Evolutionary conservation across 2,113 vertebrate species (phyloP), one percentile per base, ranked within the genome.

Genomic region (Triplophysa siluroides): DNA sequence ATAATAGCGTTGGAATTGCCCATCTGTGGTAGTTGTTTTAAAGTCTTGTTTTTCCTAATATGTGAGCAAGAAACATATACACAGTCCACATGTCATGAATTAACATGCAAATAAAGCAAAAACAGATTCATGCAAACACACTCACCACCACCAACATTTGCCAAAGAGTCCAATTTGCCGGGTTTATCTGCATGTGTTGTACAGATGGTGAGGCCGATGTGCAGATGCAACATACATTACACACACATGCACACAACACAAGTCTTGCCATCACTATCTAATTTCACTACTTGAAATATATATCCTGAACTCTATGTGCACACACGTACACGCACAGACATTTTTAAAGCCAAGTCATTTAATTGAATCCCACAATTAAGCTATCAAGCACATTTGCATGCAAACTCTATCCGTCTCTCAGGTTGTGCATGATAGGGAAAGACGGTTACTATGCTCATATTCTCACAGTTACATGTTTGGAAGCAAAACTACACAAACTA

Each of bases 121-220:
- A 80, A 65, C 45, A 65, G 10, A 65, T 41, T 54, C 60, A 24
- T 33, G 58, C 52, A 60, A 74, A 70, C 69, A 26, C 67, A 78
- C 13, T 61, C 24, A 52, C 58, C 58, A 62, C 58, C 70, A 73
- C 29, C 33, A 47, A 47, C 21, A 66, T 41, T 75, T 56, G 70
- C 52, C 81, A 69, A 6, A 45, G 19, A 61, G 58, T 45, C 38
- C 63, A 78, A 72, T 81, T 81, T 79, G 68, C 65, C 38, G 62
- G 76, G 71, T 81, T 73, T 63, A 50, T 58, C 21, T 83, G 58
- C 85, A 81, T 83, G 79, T 86, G 81, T 52, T 80, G 60, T 68
- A 58, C 83, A 84, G 83, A 86, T 83, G 76, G 65, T 61, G 65
- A 54, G 74, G 29, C 23, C 61, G 47, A 24, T 52, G 56, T 68